Evolutionary conservation across 2,888 invertebrate species (phyloP).

Genomic region (Orgyia antiqua): DNA sequence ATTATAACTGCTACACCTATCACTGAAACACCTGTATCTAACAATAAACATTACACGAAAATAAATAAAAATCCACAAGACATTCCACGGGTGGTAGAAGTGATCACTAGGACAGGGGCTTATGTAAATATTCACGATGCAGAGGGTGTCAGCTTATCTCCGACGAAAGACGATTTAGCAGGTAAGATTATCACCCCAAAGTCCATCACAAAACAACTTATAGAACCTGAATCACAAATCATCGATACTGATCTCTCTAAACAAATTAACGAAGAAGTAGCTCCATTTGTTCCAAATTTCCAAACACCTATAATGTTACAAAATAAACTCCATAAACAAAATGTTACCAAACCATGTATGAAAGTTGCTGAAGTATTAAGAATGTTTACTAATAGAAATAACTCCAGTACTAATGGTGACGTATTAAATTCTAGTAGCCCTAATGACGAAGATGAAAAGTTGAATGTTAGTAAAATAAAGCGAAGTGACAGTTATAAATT

Average conservation of each 20-base stretch:
- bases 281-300: conserved; percentile 67
- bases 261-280: conserved; percentile 45
- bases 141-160: conserved; percentile 77
- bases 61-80: conserved; percentile 50
- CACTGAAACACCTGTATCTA: conserved; percentile 47
- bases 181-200: conserved; percentile 79
- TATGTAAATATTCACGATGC: conserved; percentile 85
- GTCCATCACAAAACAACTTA: conserved; percentile 35
- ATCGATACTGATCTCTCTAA: conserved; percentile 31
- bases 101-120: conserved; percentile 77
- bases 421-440: conserved; percentile 23
- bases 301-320: conserved; percentile 66
- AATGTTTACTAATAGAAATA: conserved; percentile 64
- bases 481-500: conserved; percentile 91
- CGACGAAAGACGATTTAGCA: conserved; percentile 81
- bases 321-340: conserved; percentile 47
- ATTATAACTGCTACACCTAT: conserved; percentile 79
- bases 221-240: conserved; percentile 36
- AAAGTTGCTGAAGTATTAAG: conserved; percentile 68
- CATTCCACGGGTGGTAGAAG: conserved; percentile 65
- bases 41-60: conserved; percentile 37
- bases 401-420: conserved; percentile 34
- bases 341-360: conserved; percentile 44
- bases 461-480: conserved; percentile 78
- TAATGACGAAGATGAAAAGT: conserved; percentile 38